A percentile compares a stretch with the other conserved stretches of the same genome.
phyloP scores from a whole-genome alignment of 1,140 invertebrate genomes.

The Lamellibrachia luymesi region DNA sequence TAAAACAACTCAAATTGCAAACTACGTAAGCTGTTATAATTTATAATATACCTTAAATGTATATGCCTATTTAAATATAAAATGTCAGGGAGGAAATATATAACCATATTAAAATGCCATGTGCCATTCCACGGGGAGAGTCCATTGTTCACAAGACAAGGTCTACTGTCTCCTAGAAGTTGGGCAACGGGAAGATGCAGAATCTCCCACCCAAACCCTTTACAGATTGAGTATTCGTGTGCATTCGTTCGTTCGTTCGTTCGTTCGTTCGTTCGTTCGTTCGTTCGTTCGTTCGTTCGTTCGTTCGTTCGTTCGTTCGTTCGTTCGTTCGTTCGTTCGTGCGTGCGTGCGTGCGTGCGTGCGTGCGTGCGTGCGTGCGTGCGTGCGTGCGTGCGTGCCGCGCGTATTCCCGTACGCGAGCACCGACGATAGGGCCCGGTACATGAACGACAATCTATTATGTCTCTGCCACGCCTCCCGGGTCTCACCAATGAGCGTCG shows the following conservation, averaged over 20 bases:
- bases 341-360: not conserved
- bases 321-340: not conserved
- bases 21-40: not conserved
- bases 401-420: not conserved
- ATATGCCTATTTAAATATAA: not conserved
- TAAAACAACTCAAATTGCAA: not conserved
- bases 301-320: not conserved
- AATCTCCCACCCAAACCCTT: no score
- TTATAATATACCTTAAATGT: not conserved
- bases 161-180: no score
- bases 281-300: not conserved
- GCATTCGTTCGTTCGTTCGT: no score
- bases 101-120: not conserved
- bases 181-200: no score
- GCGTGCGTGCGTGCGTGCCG: not conserved
- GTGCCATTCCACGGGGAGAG: not conserved
- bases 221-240: no score
- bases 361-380: not conserved
- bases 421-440: not conserved
- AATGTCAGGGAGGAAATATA: no score
- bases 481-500: not conserved
- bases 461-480: not conserved
- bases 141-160: no score
- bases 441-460: not conserved
- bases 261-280: not conserved